A percentile compares a stretch with the other conserved stretches of the same genome.
These are phyloP conservation scores for Patagioenas fasciata DNA, from an alignment of 2,113 vertebrate genomes.

Conservation along the genomic window DNA sequence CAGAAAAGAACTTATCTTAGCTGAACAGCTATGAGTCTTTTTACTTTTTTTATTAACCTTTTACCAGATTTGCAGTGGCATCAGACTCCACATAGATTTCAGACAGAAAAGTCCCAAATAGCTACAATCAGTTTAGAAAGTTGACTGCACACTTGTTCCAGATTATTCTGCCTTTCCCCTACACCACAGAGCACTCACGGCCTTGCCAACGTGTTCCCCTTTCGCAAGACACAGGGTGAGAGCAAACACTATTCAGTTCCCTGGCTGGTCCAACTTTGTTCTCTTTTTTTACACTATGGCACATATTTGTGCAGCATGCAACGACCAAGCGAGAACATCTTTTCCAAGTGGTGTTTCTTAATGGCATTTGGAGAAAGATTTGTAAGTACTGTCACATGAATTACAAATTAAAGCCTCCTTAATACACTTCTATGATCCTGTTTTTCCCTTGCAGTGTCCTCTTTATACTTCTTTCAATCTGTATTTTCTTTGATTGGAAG, in stretches of 20 bases:
- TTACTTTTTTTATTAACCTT: not conserved
- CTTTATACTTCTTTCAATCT: not conserved
- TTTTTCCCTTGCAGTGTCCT: not conserved
- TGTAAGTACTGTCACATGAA: not conserved
- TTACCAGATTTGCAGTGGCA: not conserved
- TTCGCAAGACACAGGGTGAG: not conserved
- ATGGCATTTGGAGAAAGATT: conserved; percentile 10
- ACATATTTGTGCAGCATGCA: conserved; percentile 26
- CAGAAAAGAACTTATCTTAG: not conserved
- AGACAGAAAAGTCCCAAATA: not conserved
- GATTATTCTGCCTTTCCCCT: conserved; percentile 7
- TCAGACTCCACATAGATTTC: not conserved
- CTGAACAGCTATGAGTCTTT: not conserved
- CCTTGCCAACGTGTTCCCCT: not conserved
- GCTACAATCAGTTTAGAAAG: not conserved
- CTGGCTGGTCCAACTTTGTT: not conserved
- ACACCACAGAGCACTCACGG: not conserved
- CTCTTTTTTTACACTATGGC: conserved; percentile 31
- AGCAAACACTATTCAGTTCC: not conserved
- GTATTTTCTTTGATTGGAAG: conserved; percentile 6
- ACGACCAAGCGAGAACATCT: conserved; percentile 10
- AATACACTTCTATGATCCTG: not conserved
- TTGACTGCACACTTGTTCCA: not conserved
- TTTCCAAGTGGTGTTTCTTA: conserved; percentile 50
- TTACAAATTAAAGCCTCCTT: conserved; percentile 1